Conservation (phyloP, 2,888 invertebrate species). For the Steinernema hermaphroditum region DNA sequence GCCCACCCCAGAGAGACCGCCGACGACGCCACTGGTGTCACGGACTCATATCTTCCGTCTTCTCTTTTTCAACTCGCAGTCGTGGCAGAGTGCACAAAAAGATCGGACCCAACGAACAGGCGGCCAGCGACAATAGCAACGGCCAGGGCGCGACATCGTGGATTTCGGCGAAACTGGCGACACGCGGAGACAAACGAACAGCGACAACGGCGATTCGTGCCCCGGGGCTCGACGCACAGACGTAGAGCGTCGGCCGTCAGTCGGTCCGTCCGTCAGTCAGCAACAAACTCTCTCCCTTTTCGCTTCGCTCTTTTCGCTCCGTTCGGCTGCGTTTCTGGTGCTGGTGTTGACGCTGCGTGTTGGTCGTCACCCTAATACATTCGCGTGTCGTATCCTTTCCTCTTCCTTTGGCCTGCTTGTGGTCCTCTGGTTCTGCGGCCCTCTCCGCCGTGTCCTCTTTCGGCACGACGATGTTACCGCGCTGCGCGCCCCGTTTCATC, state of each 20-base stretch:
- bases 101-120: too few species aligned
- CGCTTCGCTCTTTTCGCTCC: slow-evolving; percentile 9
- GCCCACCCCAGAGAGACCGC: too few species aligned
- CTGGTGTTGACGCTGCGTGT: not conserved
- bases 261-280: not conserved
- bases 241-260: not conserved
- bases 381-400: not conserved
- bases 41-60: too few species aligned
- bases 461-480: not conserved
- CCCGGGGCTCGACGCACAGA: slow-evolving; percentile 14
- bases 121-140: too few species aligned
- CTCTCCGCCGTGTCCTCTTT: not conserved
- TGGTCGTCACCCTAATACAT: not conserved
- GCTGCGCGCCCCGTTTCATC: not conserved
- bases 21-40: too few species aligned
- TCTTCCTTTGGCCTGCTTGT: not conserved
- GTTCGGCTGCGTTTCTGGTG: not conserved
- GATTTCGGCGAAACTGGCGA: slow-evolving; percentile 16
- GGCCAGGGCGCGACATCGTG: not conserved
- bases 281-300: slow-evolving; percentile 4
- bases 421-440: not conserved
- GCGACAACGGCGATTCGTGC: not conserved
- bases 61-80: too few species aligned
- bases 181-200: slow-evolving; percentile 17
- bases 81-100: too few species aligned